These are phyloP conservation scores for Chironomus tepperi DNA, from an alignment of 1,140 invertebrate genomes.

Conservation along the genomic window DNA sequence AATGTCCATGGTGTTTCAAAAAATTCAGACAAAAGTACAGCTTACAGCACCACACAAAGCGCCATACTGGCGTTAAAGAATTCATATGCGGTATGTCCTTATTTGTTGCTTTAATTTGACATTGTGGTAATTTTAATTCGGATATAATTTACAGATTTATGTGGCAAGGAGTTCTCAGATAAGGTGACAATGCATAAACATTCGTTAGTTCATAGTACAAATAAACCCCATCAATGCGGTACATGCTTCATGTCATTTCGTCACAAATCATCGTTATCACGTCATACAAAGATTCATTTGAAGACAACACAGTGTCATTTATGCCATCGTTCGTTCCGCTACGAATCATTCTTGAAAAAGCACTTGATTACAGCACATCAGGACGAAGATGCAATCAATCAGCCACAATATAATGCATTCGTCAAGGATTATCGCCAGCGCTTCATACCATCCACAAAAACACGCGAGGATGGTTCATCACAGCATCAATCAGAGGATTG, in stretches of 20 bases:
- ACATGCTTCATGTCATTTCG: slow-evolving; percentile 15
- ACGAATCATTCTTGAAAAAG: slow-evolving; percentile 14
- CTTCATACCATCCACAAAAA: background rate
- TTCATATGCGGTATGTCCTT: slow-evolving; percentile 11
- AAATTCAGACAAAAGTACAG: background rate
- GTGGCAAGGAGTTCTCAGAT: background rate
- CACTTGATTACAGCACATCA: background rate
- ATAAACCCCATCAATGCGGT: slow-evolving; percentile 15
- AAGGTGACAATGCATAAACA: background rate
- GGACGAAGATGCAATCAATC: background rate
- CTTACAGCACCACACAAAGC: background rate
- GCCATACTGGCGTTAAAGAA: background rate
- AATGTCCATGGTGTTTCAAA: slow-evolving; percentile 18
- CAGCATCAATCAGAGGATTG: background rate
- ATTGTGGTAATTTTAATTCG: background rate
- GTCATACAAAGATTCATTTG: background rate
- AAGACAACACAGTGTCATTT: background rate
- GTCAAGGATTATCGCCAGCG: background rate
- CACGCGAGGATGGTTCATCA: background rate
- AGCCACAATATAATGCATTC: background rate
- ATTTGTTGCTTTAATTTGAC: background rate
- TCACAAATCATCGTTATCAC: background rate
- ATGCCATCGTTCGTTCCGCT: background rate
- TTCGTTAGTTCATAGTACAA: background rate
- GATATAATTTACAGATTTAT: background rate